phyloP scores from a whole-genome alignment of 2,888 invertebrate species.

The Stenichneumon culpator region DNA sequence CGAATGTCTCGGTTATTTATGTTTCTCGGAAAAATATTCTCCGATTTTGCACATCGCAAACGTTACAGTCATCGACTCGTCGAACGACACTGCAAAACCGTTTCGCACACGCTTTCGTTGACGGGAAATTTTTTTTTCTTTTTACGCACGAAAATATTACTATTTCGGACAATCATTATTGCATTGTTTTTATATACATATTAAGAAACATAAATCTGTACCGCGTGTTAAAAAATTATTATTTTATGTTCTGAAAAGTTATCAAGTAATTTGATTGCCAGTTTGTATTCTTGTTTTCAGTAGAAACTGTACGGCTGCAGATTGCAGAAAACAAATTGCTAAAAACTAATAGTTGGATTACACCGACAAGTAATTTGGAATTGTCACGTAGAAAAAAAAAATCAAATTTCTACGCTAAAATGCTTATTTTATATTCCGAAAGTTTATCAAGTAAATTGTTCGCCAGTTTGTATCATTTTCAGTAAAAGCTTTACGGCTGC shows the following conservation, averaged over 20 bases:
- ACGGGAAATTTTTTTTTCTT: too few relatives aligned
- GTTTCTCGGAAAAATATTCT: slow-evolving; percentile 18
- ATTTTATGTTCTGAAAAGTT: too few relatives aligned
- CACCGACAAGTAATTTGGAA: too few relatives aligned
- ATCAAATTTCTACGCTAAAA: background rate
- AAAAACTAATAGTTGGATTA: too few relatives aligned
- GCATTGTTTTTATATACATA: too few relatives aligned
- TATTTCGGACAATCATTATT: too few relatives aligned
- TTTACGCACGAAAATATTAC: too few relatives aligned
- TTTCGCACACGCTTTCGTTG: background rate
- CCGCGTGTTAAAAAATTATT: too few relatives aligned
- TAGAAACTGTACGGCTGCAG: background rate
- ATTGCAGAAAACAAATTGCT: too few relatives aligned
- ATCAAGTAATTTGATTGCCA: background rate
- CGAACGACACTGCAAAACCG: background rate
- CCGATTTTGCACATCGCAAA: background rate
- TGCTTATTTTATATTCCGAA: background rate
- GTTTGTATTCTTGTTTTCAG: background rate
- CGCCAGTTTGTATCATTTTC: background rate
- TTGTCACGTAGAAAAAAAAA: background rate
- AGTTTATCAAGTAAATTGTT: background rate
- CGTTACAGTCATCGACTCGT: background rate
- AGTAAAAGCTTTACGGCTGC: background rate
- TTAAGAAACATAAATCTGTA: too few relatives aligned
- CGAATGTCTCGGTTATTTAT: slow-evolving; percentile 38